Percentiles rank a stretch among this genome's conserved stretches.
phyloP scores from a whole-genome alignment of 2,888 invertebrate genomes.

The Agrotis ipsilon region DNA sequence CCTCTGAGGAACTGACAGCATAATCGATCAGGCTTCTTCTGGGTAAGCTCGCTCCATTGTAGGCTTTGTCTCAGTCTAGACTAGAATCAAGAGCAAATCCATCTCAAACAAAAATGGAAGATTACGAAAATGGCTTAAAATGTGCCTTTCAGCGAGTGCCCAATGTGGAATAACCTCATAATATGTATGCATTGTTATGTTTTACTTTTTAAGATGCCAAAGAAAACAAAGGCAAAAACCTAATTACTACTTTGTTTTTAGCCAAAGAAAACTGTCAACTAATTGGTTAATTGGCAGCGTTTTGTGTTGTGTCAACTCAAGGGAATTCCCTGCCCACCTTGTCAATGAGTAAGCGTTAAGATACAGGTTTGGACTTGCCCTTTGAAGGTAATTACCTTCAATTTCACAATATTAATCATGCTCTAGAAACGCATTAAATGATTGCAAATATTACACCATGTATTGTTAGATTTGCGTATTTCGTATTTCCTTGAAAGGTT shows the following conservation, averaged over 20 bases:
- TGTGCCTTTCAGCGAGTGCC: no score
- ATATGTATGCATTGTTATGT: background rate
- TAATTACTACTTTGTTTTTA: background rate
- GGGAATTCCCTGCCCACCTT: constrained; percentile 26
- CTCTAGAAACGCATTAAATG: background rate
- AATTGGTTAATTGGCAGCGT: background rate
- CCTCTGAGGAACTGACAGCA: no score
- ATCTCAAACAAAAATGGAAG: no score
- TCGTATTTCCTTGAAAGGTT: no score
- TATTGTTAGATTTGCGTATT: background rate
- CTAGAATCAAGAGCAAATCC: no score
- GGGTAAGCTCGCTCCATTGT: no score
- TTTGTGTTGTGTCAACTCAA: background rate
- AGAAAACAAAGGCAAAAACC: background rate
- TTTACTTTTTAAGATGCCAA: background rate
- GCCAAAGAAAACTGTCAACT: background rate
- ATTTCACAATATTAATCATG: constrained; percentile 38
- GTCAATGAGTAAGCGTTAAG: constrained; percentile 30
- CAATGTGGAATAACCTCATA: no score
- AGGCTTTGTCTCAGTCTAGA: no score
- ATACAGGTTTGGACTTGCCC: constrained; percentile 7
- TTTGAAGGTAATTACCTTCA: background rate
- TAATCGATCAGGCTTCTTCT: no score
- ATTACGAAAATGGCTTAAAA: no score
- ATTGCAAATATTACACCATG: constrained; percentile 26